phyloP scores from a whole-genome alignment of 2,113 vertebrate species.

The Protomyctophum bolini region DNA sequence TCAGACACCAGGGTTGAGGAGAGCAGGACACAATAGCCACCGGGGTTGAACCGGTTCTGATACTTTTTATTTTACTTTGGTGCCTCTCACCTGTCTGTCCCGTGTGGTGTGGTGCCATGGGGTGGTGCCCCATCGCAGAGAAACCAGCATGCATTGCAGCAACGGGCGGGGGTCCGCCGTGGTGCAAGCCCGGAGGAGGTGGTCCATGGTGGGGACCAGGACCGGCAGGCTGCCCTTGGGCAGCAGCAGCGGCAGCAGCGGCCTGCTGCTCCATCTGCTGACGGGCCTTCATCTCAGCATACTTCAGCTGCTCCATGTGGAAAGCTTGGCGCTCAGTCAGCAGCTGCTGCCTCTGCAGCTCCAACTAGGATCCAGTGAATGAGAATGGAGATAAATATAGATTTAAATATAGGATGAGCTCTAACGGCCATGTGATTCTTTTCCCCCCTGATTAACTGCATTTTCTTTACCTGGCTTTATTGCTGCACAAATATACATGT shows the following conservation, averaged over 20 bases:
- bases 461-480: too few relatives aligned
- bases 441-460: too few relatives aligned
- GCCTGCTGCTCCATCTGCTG: slow-evolving; percentile 97
- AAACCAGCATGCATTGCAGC: slow-evolving; percentile 83
- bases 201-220: slow-evolving; percentile 59
- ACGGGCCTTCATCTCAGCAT: slow-evolving; percentile 91
- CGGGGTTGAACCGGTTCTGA: too few relatives aligned
- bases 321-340: slow-evolving; percentile 96
- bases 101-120: slow-evolving; percentile 90
- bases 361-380: slow-evolving; percentile 76
- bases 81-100: slow-evolving; percentile 83
- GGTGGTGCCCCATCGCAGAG: slow-evolving; percentile 88
- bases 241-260: slow-evolving; percentile 71
- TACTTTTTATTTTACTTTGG: too few relatives aligned
- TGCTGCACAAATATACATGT: too few relatives aligned
- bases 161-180: slow-evolving; percentile 82
- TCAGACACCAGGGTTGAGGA: too few relatives aligned
- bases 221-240: slow-evolving; percentile 47
- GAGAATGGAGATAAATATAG: too few relatives aligned
- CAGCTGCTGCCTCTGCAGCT: slow-evolving; percentile 96
- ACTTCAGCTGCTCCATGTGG: slow-evolving; percentile 99
- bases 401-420: too few relatives aligned
- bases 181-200: slow-evolving; percentile 77
- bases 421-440: too few relatives aligned
- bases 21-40: too few relatives aligned